Evolutionary conservation across 2,113 vertebrate species (phyloP).

Genomic region (Calidris pygmaea): DNA sequence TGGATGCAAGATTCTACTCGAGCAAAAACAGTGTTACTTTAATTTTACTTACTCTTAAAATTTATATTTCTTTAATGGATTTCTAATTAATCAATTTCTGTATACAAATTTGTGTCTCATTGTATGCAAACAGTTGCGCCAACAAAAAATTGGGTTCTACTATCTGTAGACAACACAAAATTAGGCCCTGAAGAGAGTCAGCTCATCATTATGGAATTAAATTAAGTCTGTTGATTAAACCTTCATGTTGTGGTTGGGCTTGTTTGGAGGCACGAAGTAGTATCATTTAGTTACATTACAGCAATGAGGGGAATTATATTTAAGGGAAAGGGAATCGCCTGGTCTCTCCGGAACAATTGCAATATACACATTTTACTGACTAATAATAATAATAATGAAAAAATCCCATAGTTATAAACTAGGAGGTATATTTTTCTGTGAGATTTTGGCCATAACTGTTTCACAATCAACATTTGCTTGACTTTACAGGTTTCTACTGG

Average conservation of each 20-base stretch:
- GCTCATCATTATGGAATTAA: constrained; percentile 1
- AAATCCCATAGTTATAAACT: not conserved
- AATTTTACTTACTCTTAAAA: not conserved
- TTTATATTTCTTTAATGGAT: not conserved
- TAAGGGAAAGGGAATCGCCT: not conserved
- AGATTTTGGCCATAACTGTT: not conserved
- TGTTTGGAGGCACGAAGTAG: not conserved
- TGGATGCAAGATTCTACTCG: not conserved
- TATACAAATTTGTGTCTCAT: not conserved
- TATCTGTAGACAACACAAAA: not conserved
- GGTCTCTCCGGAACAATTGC: not conserved
- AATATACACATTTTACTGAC: not conserved
- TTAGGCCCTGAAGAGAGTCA: not conserved
- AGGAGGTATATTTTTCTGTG: not conserved
- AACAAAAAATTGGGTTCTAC: not conserved
- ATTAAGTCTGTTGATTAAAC: constrained; percentile 36
- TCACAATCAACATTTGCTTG: not conserved
- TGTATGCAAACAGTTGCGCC: not conserved
- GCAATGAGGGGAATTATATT: not conserved
- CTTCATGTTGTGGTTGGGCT: not conserved
- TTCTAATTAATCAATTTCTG: not conserved
- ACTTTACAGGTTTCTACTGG: not conserved
- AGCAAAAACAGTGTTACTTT: not conserved
- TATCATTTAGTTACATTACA: not conserved
- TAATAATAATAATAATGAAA: not conserved